Evolutionary conservation across 2,797 vertebrate species (phyloP).

Genomic region (Enteromius unitaeniatus): DNA sequence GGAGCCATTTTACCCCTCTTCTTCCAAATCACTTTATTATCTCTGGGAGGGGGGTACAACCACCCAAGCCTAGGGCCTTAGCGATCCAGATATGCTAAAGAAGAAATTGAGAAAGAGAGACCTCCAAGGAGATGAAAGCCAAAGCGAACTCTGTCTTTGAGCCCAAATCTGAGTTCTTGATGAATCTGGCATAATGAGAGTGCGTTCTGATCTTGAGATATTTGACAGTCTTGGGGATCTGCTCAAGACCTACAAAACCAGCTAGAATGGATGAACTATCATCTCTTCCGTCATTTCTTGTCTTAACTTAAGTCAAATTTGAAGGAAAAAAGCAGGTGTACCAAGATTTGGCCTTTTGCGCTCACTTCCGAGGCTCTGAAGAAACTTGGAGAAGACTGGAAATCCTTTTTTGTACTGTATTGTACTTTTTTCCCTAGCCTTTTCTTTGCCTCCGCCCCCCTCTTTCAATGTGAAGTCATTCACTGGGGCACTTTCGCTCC

Average conservation of each 20-base stretch:
- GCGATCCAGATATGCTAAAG: constrained; percentile 54
- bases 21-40: constrained; percentile 53
- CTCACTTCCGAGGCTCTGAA: constrained; percentile 23
- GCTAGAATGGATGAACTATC: constrained; percentile 17
- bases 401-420: constrained; percentile 35
- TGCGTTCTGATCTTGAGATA: constrained; percentile 11
- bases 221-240: background rate
- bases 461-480: constrained; percentile 53
- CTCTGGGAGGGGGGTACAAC: constrained; percentile 36
- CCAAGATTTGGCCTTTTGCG: constrained; percentile 31
- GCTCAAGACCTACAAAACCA: constrained; percentile 10
- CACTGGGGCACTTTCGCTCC: constrained; percentile 69
- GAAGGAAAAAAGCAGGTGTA: constrained; percentile 29
- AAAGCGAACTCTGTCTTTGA: constrained; percentile 17
- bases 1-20: constrained; percentile 36
- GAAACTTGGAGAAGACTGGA: constrained; percentile 45
- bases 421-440: constrained; percentile 41
- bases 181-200: constrained; percentile 29
- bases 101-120: constrained; percentile 36
- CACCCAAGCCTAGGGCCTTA: constrained; percentile 56
- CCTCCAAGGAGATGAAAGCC: constrained; percentile 56
- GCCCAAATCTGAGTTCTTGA: constrained; percentile 28
- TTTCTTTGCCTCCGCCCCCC: constrained; percentile 32
- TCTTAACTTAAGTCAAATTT: constrained; percentile 38
- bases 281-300: constrained; percentile 32